Conservation (phyloP, 2,113 vertebrate genomes). For the Pungitius pungitius region DNA sequence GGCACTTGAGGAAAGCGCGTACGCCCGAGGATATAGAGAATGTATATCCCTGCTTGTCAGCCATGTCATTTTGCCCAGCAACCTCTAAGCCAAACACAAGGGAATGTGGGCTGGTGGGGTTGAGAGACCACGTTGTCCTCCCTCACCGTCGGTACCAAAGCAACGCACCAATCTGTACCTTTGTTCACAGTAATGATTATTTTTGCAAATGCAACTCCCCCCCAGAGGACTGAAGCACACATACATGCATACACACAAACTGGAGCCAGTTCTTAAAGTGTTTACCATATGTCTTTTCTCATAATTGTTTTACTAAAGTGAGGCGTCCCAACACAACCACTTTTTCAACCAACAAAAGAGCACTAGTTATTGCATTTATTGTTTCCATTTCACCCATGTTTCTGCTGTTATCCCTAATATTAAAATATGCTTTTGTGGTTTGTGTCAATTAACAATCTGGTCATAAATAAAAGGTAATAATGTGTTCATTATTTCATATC, state of each 20-base stretch:
- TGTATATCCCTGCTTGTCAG: slow-evolving; percentile 35
- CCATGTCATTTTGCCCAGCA: slow-evolving; percentile 32
- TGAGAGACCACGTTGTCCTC: slow-evolving; percentile 2
- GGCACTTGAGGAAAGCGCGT: slow-evolving; percentile 40
- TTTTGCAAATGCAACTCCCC: not conserved
- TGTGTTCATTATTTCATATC: not conserved
- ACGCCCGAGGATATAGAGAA: slow-evolving; percentile 42
- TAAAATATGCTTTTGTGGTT: not conserved
- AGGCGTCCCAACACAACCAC: too few relatives aligned
- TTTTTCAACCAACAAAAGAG: too few relatives aligned
- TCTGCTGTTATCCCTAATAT: not conserved
- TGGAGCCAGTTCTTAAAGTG: not conserved
- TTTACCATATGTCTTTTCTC: not conserved
- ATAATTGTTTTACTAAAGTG: slow-evolving; percentile 18
- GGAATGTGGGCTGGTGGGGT: slow-evolving; percentile 24
- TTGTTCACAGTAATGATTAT: not conserved
- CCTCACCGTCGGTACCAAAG: not conserved
- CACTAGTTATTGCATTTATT: too few relatives aligned
- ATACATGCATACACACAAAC: not conserved
- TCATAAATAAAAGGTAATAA: not conserved
- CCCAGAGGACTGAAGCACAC: not conserved
- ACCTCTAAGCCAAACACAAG: slow-evolving; percentile 4
- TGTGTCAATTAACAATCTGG: not conserved
- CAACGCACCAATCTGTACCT: not conserved
- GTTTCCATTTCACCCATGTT: not conserved